Evolutionary conservation across 2,888 invertebrate species (phyloP), one percentile per base, ranked within the genome.

Genomic region (Craniophora ligustri): DNA sequence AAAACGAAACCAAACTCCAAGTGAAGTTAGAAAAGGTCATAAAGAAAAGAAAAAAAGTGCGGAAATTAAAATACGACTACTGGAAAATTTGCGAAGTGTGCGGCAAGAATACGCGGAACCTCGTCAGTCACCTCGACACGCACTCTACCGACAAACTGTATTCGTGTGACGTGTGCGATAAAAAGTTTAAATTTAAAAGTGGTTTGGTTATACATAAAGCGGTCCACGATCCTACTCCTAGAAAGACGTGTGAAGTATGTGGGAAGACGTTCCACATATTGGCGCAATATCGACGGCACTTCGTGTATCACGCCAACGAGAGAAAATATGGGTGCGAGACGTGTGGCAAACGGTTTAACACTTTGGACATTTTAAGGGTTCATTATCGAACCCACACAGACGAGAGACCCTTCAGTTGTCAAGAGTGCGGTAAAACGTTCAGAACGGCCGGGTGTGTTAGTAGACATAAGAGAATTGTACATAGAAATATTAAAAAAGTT

Each of bases 301-400:
- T 86, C 54, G 88, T 91, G 0, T 94, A 93, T 57, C 94, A 94
- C 74, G 94, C 93, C 1, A 94, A 94, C 48, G 93, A 94, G 67
- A 87, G 93, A 67, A 93, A 92, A 35, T 92, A 87, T 67, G 87
- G 85, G 5, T 94, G 94, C 53, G 89, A 91, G 4, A 90, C 94
- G 0, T 94, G 94, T 58, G 93, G 93, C 0, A 94, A 94, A 64
- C 79, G 93, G 6, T 95, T 94, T 59, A 94, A 93, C 44, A 94
- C 94, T 2, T 74, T 89, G 18, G 94, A 94, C 46, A 94, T 94
- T 15, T 76, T 95, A 32, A 82, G 81, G 36, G 92, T 94, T 0
- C 95, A 95, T 53, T 83, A 86, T 39, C 84, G 93, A 41, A 93
- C 87, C 1, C 94, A 94, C 46, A 92, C 92, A 0, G 92, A 93